phyloP scores from a whole-genome alignment of 2,797 vertebrate genomes.

The Cuculus canorus region DNA sequence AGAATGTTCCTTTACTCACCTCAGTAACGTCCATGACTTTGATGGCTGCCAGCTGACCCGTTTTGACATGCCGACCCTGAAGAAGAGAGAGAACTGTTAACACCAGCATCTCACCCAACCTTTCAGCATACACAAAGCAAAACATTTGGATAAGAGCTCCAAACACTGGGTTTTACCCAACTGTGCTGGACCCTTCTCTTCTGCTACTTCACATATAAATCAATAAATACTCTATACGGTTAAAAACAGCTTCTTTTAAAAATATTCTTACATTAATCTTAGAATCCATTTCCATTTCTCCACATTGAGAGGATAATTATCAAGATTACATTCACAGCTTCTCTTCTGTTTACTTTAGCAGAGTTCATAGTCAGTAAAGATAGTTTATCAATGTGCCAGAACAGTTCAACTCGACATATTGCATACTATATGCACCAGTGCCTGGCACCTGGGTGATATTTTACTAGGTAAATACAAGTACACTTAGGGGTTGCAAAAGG shows the following conservation, averaged over 20 bases:
- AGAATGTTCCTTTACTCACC: conserved; percentile 79
- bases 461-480: neutral
- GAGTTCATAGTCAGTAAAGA: neutral
- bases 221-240: neutral
- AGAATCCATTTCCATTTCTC: neutral
- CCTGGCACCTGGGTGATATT: neutral
- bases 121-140: neutral
- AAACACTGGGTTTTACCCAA: neutral
- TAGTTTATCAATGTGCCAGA: neutral
- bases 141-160: neutral
- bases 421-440: neutral
- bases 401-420: neutral
- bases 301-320: neutral
- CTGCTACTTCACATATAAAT: neutral
- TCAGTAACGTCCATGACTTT: conserved; percentile 99
- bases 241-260: neutral
- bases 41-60: conserved; percentile 97
- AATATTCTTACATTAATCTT: neutral
- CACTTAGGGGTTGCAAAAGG: neutral
- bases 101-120: neutral
- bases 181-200: neutral
- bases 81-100: conserved; percentile 49
- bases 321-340: neutral
- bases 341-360: neutral
- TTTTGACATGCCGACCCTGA: conserved; percentile 99